These are phyloP conservation scores for Drosophila tripunctata DNA, from an alignment of 2,888 invertebrate genomes.

Conservation along the genomic window DNA sequence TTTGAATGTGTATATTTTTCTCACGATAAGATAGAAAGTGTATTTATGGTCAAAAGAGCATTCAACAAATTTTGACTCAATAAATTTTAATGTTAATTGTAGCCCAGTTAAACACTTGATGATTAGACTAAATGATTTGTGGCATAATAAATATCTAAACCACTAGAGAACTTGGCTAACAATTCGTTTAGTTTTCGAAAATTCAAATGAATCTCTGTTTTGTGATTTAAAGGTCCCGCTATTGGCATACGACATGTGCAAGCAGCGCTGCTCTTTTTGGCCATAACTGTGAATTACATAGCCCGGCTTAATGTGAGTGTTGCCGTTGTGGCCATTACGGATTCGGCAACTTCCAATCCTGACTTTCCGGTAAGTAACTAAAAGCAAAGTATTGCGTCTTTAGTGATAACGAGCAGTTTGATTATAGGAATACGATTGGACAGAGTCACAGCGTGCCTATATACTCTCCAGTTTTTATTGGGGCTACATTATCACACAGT, in stretches of 20 bases:
- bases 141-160: not conserved
- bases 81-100: slow-evolving; percentile 12
- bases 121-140: slow-evolving; percentile 13
- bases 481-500: slow-evolving; percentile 88
- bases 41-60: not conserved
- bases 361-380: slow-evolving; percentile 85
- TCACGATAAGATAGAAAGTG: slow-evolving; percentile 16
- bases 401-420: not conserved
- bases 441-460: slow-evolving; percentile 85
- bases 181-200: too few relatives aligned
- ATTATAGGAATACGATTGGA: slow-evolving; percentile 83
- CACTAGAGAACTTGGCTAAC: not conserved
- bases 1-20: too few relatives aligned
- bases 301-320: slow-evolving; percentile 89
- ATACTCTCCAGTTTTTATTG: slow-evolving; percentile 91
- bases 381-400: too few relatives aligned
- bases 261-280: slow-evolving; percentile 86
- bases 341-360: slow-evolving; percentile 84
- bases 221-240: slow-evolving; percentile 71
- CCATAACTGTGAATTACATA: slow-evolving; percentile 87
- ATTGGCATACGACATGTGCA: slow-evolving; percentile 88
- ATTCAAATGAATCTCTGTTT: not conserved
- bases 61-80: not conserved
- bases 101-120: slow-evolving; percentile 2
- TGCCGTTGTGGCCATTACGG: slow-evolving; percentile 90